Evolutionary conservation across 2,888 invertebrate species (phyloP).

Genomic region (Cylindroiulus punctatus): DNA sequence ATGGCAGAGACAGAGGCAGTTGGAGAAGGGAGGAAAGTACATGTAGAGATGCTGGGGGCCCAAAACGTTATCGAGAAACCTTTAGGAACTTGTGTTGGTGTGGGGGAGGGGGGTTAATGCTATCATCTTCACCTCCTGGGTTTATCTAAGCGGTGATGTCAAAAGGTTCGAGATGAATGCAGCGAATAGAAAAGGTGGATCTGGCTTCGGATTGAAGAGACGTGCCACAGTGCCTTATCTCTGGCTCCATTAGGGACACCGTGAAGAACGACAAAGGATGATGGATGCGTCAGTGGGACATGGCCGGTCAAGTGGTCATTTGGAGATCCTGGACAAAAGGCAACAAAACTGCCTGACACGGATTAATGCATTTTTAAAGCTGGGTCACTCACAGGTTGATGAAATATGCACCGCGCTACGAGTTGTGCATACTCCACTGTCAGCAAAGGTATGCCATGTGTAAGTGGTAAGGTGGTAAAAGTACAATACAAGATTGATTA

Average conservation of each 20-base stretch:
- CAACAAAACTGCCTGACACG: not conserved
- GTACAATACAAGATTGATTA: no score
- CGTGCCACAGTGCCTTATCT: not conserved
- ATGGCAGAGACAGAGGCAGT: conserved; percentile 21
- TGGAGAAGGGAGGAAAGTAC: not conserved
- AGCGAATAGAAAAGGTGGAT: not conserved
- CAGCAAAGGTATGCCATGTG: no score
- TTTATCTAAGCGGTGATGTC: not conserved
- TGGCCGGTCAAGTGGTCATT: conserved; percentile 7
- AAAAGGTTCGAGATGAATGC: conserved; percentile 6
- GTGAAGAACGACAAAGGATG: conserved; percentile 17
- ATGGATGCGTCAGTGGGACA: not conserved
- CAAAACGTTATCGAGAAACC: not conserved
- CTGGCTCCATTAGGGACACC: conserved; percentile 5
- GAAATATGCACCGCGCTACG: no score
- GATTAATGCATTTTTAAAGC: not conserved
- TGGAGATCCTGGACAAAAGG: not conserved
- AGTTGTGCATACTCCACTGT: no score
- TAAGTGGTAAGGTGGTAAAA: no score
- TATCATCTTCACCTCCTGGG: not conserved
- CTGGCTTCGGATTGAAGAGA: not conserved
- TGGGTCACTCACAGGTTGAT: not conserved
- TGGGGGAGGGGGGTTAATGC: not conserved
- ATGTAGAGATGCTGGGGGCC: not conserved
- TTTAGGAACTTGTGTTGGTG: not conserved